A percentile compares a stretch with the other conserved stretches of the same genome.
Evolutionary conservation across 1,140 invertebrate genomes (phyloP).

Genomic region (Caenorhabditis brenneri): DNA sequence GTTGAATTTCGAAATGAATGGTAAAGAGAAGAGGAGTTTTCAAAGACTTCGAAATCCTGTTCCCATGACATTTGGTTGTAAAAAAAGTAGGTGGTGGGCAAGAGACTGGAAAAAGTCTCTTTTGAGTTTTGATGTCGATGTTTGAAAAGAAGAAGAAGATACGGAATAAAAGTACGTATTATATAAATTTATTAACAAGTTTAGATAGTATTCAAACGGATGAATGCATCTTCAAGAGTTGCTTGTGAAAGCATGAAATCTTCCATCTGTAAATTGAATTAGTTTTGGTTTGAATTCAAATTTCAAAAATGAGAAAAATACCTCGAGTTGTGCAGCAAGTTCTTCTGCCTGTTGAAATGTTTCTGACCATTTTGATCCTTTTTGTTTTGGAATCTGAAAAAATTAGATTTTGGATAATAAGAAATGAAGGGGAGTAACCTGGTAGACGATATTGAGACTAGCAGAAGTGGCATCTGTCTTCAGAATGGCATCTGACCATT

Average conservation of each 20-base stretch:
- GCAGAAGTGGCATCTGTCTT: too few relatives aligned
- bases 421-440: neutral
- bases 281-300: too few relatives aligned
- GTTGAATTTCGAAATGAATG: neutral
- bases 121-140: neutral
- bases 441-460: too few relatives aligned
- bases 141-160: neutral
- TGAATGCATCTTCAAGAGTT: conserved; percentile 42
- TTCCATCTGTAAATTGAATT: too few relatives aligned
- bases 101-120: neutral
- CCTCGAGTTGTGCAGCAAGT: neutral
- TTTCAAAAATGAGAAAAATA: too few relatives aligned
- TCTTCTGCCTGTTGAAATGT: neutral
- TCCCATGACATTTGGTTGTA: neutral
- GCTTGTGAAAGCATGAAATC: conserved; percentile 39
- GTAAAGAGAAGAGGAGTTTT: neutral
- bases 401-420: too few relatives aligned
- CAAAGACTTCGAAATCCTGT: neutral
- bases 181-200: too few relatives aligned
- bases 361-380: neutral
- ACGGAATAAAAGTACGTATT: too few relatives aligned
- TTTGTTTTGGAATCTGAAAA: conserved; percentile 25
- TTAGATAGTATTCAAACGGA: conserved; percentile 14
- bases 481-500: neutral
- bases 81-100: neutral